phyloP scores from a whole-genome alignment of 2,113 vertebrate species.

The Phyllopteryx taeniolatus region DNA sequence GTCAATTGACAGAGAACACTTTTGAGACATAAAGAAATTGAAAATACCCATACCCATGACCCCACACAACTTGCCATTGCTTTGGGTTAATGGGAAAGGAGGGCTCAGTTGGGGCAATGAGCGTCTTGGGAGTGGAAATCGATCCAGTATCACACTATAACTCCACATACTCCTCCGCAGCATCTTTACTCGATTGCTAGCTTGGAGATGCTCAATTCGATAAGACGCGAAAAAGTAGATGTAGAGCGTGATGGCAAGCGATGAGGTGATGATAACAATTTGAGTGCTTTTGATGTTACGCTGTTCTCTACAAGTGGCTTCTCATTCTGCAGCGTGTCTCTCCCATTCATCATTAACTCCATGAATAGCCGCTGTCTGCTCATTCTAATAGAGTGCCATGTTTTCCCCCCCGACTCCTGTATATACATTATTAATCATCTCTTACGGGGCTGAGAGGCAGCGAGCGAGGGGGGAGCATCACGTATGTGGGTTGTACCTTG shows the following conservation, averaged over 20 bases:
- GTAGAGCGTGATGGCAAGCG: background rate
- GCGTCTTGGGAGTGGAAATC: background rate
- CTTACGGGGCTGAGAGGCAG: constrained; percentile 25
- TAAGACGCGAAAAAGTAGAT: background rate
- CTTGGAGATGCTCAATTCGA: constrained; percentile 19
- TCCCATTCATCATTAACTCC: constrained; percentile 48
- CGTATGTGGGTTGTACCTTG: constrained; percentile 16
- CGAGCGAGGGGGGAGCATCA: constrained; percentile 17
- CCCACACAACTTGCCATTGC: no score
- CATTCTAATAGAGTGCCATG: constrained; percentile 55
- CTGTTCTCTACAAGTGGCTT: background rate
- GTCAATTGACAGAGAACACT: no score
- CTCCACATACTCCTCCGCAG: background rate
- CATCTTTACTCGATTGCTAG: constrained; percentile 1
- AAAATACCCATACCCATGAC: no score
- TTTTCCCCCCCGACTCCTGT: constrained; percentile 59
- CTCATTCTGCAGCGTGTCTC: constrained; percentile 13
- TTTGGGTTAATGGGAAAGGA: no score
- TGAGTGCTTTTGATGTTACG: background rate
- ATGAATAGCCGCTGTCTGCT: constrained; percentile 55
- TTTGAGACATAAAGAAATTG: no score
- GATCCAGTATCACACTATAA: background rate
- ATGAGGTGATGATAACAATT: constrained; percentile 14
- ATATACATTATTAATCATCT: constrained; percentile 67
- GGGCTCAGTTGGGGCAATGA: background rate